These are phyloP conservation scores for Phoeniculus purpureus DNA, from an alignment of 2,797 vertebrate genomes.

Conservation along the genomic window DNA sequence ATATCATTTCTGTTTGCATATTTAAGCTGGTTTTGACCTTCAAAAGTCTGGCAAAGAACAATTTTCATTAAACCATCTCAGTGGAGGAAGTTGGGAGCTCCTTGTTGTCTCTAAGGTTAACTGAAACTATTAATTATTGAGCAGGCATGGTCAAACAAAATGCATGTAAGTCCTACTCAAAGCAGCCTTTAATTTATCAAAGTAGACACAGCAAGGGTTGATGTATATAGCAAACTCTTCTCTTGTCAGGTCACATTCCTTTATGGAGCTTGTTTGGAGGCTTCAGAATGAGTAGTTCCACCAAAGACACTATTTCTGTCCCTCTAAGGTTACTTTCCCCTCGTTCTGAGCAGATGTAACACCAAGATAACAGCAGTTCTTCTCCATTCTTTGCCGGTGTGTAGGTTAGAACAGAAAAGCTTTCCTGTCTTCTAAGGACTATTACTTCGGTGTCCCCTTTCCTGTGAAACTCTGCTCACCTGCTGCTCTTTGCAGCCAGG, in stretches of 20 bases:
- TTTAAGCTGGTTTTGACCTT: slow-evolving; percentile 32
- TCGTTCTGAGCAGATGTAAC: neutral
- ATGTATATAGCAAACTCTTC: neutral
- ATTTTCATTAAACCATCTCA: slow-evolving; percentile 43
- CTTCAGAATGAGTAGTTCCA: neutral
- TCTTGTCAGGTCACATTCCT: neutral
- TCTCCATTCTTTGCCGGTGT: neutral
- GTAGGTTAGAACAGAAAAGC: too few species aligned
- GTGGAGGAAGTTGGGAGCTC: neutral
- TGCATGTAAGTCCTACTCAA: neutral
- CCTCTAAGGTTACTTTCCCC: neutral
- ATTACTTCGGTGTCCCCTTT: neutral
- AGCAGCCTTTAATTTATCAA: neutral
- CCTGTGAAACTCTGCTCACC: neutral
- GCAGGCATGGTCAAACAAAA: neutral
- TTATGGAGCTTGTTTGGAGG: neutral
- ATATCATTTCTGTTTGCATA: slow-evolving; percentile 13
- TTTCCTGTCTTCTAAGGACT: neutral
- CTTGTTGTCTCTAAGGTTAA: neutral
- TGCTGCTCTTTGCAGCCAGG: neutral
- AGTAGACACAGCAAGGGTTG: neutral
- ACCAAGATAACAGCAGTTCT: neutral
- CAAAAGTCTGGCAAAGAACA: slow-evolving; percentile 22
- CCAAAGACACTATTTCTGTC: neutral
- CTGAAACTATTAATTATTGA: slow-evolving; percentile 18